A percentile compares a stretch with the other conserved stretches of the same genome.
Conservation (phyloP, 2,113 vertebrate species). For the Sapayoa aenigma region DNA sequence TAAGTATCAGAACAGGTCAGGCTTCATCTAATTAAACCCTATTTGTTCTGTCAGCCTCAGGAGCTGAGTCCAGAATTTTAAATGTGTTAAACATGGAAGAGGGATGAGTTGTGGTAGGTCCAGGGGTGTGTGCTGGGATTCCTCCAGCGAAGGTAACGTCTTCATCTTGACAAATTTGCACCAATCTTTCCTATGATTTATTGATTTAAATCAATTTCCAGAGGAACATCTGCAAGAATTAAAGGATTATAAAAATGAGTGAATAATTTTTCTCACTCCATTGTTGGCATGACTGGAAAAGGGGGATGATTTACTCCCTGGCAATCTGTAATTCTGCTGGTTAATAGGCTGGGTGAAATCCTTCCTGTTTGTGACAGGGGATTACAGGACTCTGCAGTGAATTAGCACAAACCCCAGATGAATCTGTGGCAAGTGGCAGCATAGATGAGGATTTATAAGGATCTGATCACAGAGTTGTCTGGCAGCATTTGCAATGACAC, state of each 20-base stretch:
- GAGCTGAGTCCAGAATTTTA: neutral
- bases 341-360: conserved; percentile 34
- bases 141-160: neutral
- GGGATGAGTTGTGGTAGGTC: neutral
- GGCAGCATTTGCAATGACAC: neutral
- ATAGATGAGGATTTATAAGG: neutral
- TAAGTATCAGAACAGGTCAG: neutral
- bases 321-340: conserved; percentile 22
- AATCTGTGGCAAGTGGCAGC: neutral
- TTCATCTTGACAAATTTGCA: neutral
- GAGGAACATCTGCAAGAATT: conserved; percentile 25
- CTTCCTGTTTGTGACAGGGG: conserved; percentile 13
- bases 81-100: neutral
- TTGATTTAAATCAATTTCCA: conserved; percentile 31
- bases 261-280: conserved; percentile 21
- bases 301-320: conserved; percentile 15
- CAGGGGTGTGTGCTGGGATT: neutral
- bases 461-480: conserved; percentile 12
- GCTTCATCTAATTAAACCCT: neutral
- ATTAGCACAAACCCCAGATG: neutral
- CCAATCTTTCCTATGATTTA: neutral
- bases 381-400: conserved; percentile 27
- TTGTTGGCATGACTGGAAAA: conserved; percentile 1
- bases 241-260: conserved; percentile 47
- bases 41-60: neutral